Conservation (phyloP, 1,140 invertebrate genomes). For the Drosophila melanica region DNA sequence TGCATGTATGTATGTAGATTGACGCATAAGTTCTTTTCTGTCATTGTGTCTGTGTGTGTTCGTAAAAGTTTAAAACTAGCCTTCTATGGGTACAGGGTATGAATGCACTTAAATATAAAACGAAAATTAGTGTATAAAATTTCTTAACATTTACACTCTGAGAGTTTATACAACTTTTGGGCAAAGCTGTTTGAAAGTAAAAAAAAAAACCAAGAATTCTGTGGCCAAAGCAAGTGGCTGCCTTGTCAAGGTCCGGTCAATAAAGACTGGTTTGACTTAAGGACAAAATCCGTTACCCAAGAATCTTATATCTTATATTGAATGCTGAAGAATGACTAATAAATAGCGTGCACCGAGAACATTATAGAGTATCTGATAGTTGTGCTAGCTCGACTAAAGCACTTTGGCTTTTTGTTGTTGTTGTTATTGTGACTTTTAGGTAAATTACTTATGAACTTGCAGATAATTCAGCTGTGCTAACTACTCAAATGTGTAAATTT, state of each 20-base stretch:
- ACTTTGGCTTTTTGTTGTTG: slow-evolving; percentile 4
- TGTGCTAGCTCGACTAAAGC: fast-evolving
- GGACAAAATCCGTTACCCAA: no score
- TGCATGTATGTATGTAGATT: slow-evolving; percentile 9
- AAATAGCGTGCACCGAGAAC: neutral
- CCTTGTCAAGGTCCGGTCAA: no score
- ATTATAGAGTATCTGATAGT: neutral
- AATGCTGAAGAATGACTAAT: neutral
- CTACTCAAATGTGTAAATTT: slow-evolving; percentile 24
- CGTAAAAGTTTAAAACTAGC: slow-evolving; percentile 13
- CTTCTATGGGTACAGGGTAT: neutral
- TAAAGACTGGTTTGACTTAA: no score
- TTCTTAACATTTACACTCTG: no score
- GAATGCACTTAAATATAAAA: neutral
- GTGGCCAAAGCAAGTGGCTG: no score
- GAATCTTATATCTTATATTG: no score
- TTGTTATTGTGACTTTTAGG: slow-evolving; percentile 11
- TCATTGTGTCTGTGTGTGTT: slow-evolving; percentile 19
- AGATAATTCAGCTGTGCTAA: slow-evolving; percentile 10
- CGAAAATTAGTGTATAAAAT: no score
- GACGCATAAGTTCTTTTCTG: slow-evolving; percentile 25
- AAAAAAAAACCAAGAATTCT: no score
- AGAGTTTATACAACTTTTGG: no score
- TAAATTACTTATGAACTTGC: slow-evolving; percentile 32
- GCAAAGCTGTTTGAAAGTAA: no score